Evolutionary conservation across 1,140 invertebrate species (phyloP).

Genomic region (Macrobrachium nipponense): DNA sequence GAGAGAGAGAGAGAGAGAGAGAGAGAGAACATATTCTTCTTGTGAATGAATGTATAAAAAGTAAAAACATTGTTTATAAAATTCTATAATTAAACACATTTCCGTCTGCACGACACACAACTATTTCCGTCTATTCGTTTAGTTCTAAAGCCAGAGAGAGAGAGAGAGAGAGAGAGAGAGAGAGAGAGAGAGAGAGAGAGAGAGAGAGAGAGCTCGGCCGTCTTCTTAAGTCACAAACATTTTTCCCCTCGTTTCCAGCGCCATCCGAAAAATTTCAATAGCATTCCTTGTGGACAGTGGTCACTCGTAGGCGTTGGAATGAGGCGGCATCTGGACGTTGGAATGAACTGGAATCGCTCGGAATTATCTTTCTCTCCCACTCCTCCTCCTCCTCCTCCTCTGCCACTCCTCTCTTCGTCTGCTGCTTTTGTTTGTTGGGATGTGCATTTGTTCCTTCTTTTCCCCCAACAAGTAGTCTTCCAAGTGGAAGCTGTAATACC

Average conservation of each 20-base stretch:
- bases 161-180: neutral
- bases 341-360: conserved; percentile 44
- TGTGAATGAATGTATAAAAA: neutral
- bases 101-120: too few relatives aligned
- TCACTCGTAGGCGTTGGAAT: conserved; percentile 26
- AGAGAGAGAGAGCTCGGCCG: neutral
- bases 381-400: conserved; percentile 7
- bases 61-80: too few relatives aligned
- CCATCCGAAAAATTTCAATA: conserved; percentile 56
- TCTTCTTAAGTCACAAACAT: conserved; percentile 51
- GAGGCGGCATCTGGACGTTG: neutral
- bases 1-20: neutral
- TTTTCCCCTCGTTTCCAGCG: conserved; percentile 47
- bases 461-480: too few relatives aligned
- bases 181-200: neutral
- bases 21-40: neutral
- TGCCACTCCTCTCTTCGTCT: neutral
- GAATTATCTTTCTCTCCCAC: conserved; percentile 13
- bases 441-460: too few relatives aligned
- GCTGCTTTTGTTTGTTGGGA: neutral
- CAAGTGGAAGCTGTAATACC: too few relatives aligned
- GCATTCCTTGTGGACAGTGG: conserved; percentile 54
- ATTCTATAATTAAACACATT: too few relatives aligned
- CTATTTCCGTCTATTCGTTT: too few relatives aligned
- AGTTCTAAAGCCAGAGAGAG: neutral